Evolutionary conservation across 2,113 vertebrate species (phyloP).

Genomic region (Condylura cristata): DNA sequence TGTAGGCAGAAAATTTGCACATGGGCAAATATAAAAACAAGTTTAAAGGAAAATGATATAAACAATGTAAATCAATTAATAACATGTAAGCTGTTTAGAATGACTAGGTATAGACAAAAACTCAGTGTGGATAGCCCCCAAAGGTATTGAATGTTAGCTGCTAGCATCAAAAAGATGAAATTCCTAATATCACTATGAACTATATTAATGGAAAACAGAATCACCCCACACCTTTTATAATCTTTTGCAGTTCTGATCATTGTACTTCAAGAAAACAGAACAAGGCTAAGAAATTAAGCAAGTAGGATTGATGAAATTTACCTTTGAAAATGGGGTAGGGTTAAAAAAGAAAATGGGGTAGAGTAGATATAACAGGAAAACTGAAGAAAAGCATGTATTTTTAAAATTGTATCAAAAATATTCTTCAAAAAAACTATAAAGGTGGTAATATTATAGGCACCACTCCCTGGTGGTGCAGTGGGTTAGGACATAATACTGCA

Average conservation of each 20-base stretch:
- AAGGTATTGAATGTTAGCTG: neutral
- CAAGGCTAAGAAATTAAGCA: neutral
- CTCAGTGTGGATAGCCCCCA: neutral
- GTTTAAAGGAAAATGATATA: slow-evolving; percentile 1
- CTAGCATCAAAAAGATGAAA: neutral
- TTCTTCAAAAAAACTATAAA: neutral
- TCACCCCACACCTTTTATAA: neutral
- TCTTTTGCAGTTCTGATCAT: neutral
- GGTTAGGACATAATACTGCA: too few relatives aligned
- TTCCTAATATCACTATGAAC: neutral
- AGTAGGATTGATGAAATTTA: neutral
- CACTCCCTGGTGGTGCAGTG: too few relatives aligned
- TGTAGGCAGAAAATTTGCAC: neutral
- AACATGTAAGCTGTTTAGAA: neutral
- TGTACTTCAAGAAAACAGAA: neutral
- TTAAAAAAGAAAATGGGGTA: too few relatives aligned
- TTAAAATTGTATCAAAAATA: neutral
- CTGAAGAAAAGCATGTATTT: neutral
- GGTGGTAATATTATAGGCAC: neutral
- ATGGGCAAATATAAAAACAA: neutral
- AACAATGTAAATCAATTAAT: neutral
- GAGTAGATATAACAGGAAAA: neutral
- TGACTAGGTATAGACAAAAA: neutral
- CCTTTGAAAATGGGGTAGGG: neutral
- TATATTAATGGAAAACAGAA: neutral